phyloP scores from a whole-genome alignment of 2,797 vertebrate genomes.

The Heteromormyrus szaboi region DNA sequence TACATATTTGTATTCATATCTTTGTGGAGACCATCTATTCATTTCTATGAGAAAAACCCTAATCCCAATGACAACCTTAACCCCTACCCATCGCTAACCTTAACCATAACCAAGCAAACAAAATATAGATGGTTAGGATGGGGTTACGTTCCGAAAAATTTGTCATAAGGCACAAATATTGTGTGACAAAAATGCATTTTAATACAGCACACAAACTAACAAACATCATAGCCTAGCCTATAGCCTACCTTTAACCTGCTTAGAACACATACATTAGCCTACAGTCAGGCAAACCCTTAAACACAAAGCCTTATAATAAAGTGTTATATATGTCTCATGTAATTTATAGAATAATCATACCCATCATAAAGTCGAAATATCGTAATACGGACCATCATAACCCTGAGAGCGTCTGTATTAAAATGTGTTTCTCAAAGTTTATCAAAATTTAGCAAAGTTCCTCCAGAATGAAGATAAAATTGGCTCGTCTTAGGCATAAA shows the following conservation, averaged over 20 bases:
- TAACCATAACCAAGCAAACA: not conserved
- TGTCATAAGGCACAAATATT: not conserved
- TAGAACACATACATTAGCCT: not conserved
- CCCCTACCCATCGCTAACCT: not conserved
- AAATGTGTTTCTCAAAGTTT: not conserved
- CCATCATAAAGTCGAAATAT: not conserved
- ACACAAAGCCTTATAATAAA: not conserved
- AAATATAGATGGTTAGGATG: not conserved
- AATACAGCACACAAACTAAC: not conserved
- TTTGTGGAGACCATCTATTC: not conserved
- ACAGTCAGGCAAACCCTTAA: not conserved
- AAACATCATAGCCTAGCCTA: not conserved
- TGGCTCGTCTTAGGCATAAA: not conserved
- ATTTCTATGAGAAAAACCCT: not conserved
- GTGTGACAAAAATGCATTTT: not conserved
- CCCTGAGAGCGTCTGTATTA: not conserved
- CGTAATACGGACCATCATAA: not conserved
- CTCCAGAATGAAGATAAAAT: not conserved
- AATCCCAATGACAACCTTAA: not conserved
- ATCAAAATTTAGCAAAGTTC: not conserved
- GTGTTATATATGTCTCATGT: not conserved
- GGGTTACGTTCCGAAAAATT: not conserved
- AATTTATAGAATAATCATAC: not conserved
- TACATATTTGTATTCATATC: not conserved
- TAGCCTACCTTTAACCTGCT: not conserved